Evolutionary conservation across 2,888 invertebrate genomes (phyloP), one percentile per base, ranked within the genome.

Genomic region (Drosophila putrida): DNA sequence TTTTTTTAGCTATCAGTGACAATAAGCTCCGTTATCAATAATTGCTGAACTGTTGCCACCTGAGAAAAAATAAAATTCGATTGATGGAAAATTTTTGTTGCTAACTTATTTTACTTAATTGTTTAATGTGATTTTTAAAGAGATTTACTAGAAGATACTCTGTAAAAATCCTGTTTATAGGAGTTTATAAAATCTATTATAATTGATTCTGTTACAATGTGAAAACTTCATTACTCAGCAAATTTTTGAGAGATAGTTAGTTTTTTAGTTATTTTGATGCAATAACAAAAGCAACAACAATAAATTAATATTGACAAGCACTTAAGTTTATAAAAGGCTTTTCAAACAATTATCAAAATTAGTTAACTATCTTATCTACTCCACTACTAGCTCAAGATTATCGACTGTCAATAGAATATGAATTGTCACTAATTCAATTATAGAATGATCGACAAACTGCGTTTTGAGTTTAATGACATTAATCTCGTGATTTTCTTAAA

Each of bases 11-110:
- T 47, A 47, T 58, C 47, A 58, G 57, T 58, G 36, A 20, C 15
- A 38, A 58, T 10, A 20, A 47, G n/a, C 38, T 47, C 6, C 20
- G 38, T 47, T 58, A 58, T 58, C 47, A 58, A 58, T 38, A 47
- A 25, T 5, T 15, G 11, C 13, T 6, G 8, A 58, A 15, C 47
- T 58, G 58, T 58, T 58, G 58, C 31, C 38, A 47, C 47, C 28
- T 47, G 47, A 9, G 33, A n/a, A 11, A 28, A 28, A 47, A 57
- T 10, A 46, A 46, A 20, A 35, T 36, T 4, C 36, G 9, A 47
- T 38, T 11, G 6, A 28, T 38, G 15, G 58, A 47, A 58, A 58
- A 20, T 44, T 44, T 28, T 6, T 15, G 27, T 3, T 28, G 27
- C 13, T 15, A 8, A 36, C 11, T 33, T 4, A 53, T 39, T 39